Evolutionary conservation across 2,888 invertebrate genomes (phyloP), one percentile per base, ranked within the genome.

Genomic region (Mechanitis mazaeus): DNA sequence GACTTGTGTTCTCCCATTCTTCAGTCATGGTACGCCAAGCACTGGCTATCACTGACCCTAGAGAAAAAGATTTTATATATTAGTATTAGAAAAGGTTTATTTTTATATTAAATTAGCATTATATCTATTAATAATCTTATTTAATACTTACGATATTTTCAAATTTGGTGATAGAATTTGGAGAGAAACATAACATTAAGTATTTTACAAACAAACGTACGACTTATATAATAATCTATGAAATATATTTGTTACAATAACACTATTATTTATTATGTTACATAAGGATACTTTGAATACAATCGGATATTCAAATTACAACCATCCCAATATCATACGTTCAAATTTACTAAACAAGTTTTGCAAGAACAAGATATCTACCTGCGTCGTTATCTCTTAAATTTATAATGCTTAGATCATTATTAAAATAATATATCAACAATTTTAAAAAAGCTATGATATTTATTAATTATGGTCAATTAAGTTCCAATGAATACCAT

Each of bases 21-120:
- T 96, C 96, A 84, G 97, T 94, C 86, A 97, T 95, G 62, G 93
- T 93, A 72, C 94, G 93, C 97, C 97, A 97, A 57, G 93, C 93
- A 61, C 92, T 90, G 46, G 92, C 92, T 72, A 94, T 92, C 58
- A 93, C 86, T 73, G 94, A 94, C 57, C 92, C 93, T 93, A 72
- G 20, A 57, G 56, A 61, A 33, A 55, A 68, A 46, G 3, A 42
- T 20, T 54, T 31, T 58, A 12, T 0, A 9, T 42, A 9, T 9
- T 42, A 7, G 6, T 9, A 9, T 42, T 42, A 9, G 6, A 42
- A 35, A 35, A 35, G 35, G 3, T 3, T 35, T 35, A 35, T 3
- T 35, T 35, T 35, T 4, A 35, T 35, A 5, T 35, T 35, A 35
- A 35, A 35, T 35, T 35, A 35, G 4, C 2, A 6, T 35, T 35